Evolutionary conservation across 1,140 invertebrate species (phyloP).

Genomic region (Nephila pilipes): DNA sequence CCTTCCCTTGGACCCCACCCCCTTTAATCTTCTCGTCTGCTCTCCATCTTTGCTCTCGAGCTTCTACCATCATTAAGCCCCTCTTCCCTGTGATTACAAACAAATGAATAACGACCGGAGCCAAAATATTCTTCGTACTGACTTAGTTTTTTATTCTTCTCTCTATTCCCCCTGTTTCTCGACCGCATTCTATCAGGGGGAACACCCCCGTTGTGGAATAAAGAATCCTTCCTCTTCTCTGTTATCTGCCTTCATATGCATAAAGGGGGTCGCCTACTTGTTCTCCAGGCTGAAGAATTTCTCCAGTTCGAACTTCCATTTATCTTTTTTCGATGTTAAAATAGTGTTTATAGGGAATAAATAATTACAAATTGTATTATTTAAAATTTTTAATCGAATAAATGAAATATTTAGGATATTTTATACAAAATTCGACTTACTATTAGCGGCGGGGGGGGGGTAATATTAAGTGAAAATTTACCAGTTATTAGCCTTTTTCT

Average conservation of each 20-base stretch:
- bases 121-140: slow-evolving; percentile 65
- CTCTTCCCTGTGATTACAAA: slow-evolving; percentile 72
- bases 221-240: slow-evolving; percentile 73
- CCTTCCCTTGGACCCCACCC: background rate
- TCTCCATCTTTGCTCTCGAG: slow-evolving; percentile 60
- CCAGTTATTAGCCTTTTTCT: too few relatives aligned
- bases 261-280: slow-evolving; percentile 64
- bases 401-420: background rate
- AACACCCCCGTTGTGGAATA: slow-evolving; percentile 54
- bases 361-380: background rate
- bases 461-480: too few relatives aligned
- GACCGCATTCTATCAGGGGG: slow-evolving; percentile 67
- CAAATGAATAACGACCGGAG: slow-evolving; percentile 74
- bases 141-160: slow-evolving; percentile 30
- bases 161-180: background rate
- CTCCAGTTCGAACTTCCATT: background rate
- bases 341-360: background rate
- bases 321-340: background rate
- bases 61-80: slow-evolving; percentile 72
- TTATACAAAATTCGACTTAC: too few relatives aligned
- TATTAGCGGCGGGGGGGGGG: too few relatives aligned
- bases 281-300: slow-evolving; percentile 1
- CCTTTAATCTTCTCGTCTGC: slow-evolving; percentile 54
- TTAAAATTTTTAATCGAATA: background rate
- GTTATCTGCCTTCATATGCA: slow-evolving; percentile 69